Base-by-base conservation (phyloP, 2,113 vertebrate species). In the Anhinga anhinga region DNA sequence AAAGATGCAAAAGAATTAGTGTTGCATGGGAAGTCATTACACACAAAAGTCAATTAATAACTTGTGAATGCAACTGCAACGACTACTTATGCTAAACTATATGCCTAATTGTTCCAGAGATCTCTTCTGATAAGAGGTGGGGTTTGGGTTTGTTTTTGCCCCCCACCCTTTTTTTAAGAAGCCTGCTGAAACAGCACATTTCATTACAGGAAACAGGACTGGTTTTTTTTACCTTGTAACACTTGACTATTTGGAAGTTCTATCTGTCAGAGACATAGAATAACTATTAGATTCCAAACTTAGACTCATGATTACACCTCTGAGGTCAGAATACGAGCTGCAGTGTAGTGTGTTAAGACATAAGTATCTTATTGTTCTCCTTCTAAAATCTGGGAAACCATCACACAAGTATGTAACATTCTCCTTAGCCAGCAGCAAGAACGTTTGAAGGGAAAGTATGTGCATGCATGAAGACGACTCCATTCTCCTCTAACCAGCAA, bases 401-500 rank as follows among this genome's bases (percentile, higher is more conserved):
- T 32, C n/a, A 81, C n/a, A 50, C 22, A 80, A 53, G 12, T 23
- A 53, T 4, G 5, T 38, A 61, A 72, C 36, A 29, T 22, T 56
- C 20, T 45, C 29, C 63, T 74, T 9, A 81, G 59, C 15, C 59
- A 93, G 50, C 23, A 82, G 21, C 16, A 50, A 87, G 19, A 17
- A 10, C 16, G 22, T 34, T 45, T 65, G 53, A 76, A 77, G 15
- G 62, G 16, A 53, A 40, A 6, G 11, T n/a, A 49, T 83, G 11
- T 56, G 30, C 26, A 20, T 18, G 17, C n/a, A 40, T 23, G 20
- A 87, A 90, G 23, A 52, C 0, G 0, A 70, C 19, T 58, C 32
- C 30, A 30, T 30, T 82, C 13, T 19, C 42, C n/a, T 36, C 34
- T 45, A 76, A 45, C 7, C 44, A 86, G 84, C 12, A 86, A 49